Percentiles rank a stretch among this genome's conserved stretches.
Evolutionary conservation across 1,140 invertebrate species (phyloP).

Genomic region (Caenorhabditis inopinata): DNA sequence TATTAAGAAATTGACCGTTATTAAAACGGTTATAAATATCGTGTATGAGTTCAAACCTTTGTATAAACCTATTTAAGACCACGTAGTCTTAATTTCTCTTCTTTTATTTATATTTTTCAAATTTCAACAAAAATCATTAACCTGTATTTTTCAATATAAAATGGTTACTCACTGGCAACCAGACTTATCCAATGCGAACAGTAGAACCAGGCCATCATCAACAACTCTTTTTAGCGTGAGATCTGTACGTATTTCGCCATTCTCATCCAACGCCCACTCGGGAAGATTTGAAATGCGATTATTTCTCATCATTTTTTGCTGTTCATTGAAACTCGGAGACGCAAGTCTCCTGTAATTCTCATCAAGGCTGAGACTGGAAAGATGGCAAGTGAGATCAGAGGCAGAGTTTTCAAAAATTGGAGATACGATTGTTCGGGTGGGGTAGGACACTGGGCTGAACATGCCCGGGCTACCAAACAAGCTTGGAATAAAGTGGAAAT

Average conservation of each 20-base stretch:
- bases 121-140: too few relatives aligned
- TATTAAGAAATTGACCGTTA: too few relatives aligned
- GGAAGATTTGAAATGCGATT: not conserved
- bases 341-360: not conserved
- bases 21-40: too few relatives aligned
- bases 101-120: too few relatives aligned
- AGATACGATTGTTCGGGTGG: not conserved
- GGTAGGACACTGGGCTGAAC: too few relatives aligned
- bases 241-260: not conserved
- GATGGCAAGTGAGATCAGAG: not conserved
- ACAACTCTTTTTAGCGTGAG: not conserved
- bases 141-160: too few relatives aligned
- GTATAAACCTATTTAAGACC: too few relatives aligned
- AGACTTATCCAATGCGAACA: constrained; percentile 39
- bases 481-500: not conserved
- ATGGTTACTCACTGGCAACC: constrained; percentile 44
- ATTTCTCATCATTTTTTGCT: not conserved
- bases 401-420: not conserved
- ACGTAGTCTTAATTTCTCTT: too few relatives aligned
- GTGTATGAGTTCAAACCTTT: too few relatives aligned
- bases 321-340: not conserved
- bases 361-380: not conserved
- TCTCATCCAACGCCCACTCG: not conserved
- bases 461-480: not conserved
- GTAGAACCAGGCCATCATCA: not conserved